Percentiles rank a stretch among this genome's conserved stretches.
These are phyloP conservation scores for Trichacis sp. DNA, from an alignment of 2,888 invertebrate species.

Conservation along the genomic window DNA sequence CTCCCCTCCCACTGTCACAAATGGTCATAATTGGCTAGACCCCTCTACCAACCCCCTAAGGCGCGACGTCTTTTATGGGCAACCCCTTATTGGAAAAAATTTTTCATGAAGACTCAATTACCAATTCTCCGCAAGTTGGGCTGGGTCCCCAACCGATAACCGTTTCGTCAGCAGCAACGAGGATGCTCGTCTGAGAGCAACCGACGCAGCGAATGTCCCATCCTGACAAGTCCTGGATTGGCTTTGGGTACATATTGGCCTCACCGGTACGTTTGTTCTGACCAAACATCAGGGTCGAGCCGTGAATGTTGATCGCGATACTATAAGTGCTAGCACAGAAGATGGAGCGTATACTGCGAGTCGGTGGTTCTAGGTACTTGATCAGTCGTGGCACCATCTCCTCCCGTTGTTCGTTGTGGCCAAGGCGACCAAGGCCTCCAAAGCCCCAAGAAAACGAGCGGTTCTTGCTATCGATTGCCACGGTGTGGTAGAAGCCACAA, in stretches of 20 bases:
- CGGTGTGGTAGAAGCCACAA: slow-evolving; percentile 92
- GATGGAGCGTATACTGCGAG: slow-evolving; percentile 84
- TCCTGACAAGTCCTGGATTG: slow-evolving; percentile 92
- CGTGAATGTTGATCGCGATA: slow-evolving; percentile 80
- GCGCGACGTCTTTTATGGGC: no score
- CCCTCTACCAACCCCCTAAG: no score
- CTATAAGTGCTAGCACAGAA: slow-evolving; percentile 90
- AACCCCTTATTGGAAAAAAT: no score
- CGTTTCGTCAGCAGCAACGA: slow-evolving; percentile 91
- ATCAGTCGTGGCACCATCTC: slow-evolving; percentile 87
- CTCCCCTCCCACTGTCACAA: no score
- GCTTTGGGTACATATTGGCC: slow-evolving; percentile 97
- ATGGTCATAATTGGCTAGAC: no score
- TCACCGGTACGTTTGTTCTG: slow-evolving; percentile 94
- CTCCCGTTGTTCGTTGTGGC: slow-evolving; percentile 93
- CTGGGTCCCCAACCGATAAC: slow-evolving; percentile 95
- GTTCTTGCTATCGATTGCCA: slow-evolving; percentile 88
- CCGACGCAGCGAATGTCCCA: slow-evolving; percentile 91
- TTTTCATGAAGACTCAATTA: slow-evolving; percentile 63
- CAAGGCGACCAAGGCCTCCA: slow-evolving; percentile 93
- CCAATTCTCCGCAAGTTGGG: slow-evolving; percentile 93
- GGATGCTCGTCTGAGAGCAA: slow-evolving; percentile 84
- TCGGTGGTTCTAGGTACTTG: slow-evolving; percentile 88
- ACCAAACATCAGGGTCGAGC: slow-evolving; percentile 78
- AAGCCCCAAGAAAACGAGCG: slow-evolving; percentile 96